These are phyloP conservation scores for Caenorhabditis angaria DNA, from an alignment of 2,888 invertebrate genomes.

Conservation along the genomic window DNA sequence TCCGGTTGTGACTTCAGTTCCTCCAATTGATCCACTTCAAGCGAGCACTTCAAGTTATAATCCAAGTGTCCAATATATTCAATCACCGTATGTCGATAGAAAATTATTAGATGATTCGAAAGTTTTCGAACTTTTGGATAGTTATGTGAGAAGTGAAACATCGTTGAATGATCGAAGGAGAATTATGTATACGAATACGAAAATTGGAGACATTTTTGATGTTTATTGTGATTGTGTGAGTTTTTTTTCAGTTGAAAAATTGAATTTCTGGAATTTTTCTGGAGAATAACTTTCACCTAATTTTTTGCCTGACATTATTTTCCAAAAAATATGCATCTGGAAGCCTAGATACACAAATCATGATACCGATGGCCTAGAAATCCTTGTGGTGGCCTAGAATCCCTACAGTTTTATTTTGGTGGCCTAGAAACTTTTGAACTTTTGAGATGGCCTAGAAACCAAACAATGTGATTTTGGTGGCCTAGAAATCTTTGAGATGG, in stretches of 20 bases:
- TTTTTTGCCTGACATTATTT: neutral
- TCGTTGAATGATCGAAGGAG: constrained; percentile 51
- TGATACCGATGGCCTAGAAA: too few species aligned
- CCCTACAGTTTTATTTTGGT: too few species aligned
- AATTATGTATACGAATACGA: constrained; percentile 55
- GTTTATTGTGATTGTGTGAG: constrained; percentile 53
- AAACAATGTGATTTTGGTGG: too few species aligned
- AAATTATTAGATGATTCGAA: constrained; percentile 12
- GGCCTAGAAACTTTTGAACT: too few species aligned
- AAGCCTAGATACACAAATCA: too few species aligned
- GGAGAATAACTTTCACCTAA: neutral
- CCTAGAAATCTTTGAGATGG: too few species aligned
- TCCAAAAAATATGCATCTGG: neutral
- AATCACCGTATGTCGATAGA: neutral
- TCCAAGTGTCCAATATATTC: constrained; percentile 14
- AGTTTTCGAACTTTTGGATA: constrained; percentile 34
- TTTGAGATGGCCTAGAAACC: too few species aligned
- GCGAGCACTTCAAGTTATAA: constrained; percentile 17
- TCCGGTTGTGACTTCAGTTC: constrained; percentile 1
- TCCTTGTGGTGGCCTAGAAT: too few species aligned
- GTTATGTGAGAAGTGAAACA: constrained; percentile 45
- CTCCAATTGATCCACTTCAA: constrained; percentile 37
- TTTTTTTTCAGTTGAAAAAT: neutral
- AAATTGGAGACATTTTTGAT: constrained; percentile 49
- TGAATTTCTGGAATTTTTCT: constrained; percentile 3